These are phyloP conservation scores for Drosophila buzzatii DNA, from an alignment of 2,888 invertebrate species.

Conservation along the genomic window DNA sequence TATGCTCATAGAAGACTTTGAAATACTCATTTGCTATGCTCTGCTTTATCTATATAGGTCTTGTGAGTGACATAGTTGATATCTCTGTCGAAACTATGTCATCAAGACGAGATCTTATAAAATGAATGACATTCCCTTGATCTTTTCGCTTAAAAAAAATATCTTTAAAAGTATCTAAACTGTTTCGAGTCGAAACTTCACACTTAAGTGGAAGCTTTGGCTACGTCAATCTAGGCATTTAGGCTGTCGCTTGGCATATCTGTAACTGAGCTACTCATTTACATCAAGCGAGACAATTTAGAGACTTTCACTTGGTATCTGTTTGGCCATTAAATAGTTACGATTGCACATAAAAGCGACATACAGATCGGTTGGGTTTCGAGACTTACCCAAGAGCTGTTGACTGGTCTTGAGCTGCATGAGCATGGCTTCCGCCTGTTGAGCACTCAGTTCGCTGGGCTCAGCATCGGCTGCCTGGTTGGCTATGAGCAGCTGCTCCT, in stretches of 20 bases:
- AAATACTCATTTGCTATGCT: constrained; percentile 14
- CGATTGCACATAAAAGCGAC: constrained; percentile 19
- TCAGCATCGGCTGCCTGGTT: constrained; percentile 55
- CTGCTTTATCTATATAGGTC: constrained; percentile 15
- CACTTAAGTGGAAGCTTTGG: not conserved
- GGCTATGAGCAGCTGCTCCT: constrained; percentile 88
- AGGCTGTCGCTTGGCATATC: constrained; percentile 3
- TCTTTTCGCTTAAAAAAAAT: not conserved
- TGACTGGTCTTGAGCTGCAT: constrained; percentile 88
- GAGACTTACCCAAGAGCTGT: constrained; percentile 87
- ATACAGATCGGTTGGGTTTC: not conserved
- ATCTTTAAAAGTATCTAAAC: not conserved
- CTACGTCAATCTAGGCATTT: not conserved
- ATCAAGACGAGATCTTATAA: not conserved
- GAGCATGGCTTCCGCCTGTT: constrained; percentile 87
- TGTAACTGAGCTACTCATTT: constrained; percentile 7
- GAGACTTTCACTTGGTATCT: constrained; percentile 43
- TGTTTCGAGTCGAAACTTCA: not conserved
- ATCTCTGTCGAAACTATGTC: not conserved
- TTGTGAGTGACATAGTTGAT: constrained; percentile 1
- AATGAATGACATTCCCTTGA: not conserved
- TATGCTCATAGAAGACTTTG: not conserved
- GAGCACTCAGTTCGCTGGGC: constrained; percentile 52
- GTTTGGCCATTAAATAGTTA: constrained; percentile 27
- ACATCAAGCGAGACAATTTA: constrained; percentile 13